Evolutionary conservation across 2,888 invertebrate genomes (phyloP).

Genomic region (Morpho deidamia): DNA sequence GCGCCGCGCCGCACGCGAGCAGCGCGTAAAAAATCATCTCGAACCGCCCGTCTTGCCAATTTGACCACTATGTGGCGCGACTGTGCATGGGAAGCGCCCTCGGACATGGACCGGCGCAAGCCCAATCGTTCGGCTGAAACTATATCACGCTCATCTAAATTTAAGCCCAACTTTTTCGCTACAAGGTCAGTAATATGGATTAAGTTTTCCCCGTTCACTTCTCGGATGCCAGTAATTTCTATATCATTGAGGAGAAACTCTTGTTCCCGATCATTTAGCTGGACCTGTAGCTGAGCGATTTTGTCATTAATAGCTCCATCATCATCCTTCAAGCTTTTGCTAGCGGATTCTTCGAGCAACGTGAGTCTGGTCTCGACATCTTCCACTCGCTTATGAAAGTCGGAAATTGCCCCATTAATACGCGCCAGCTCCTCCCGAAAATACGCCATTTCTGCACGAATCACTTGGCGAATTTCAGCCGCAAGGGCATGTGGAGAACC

Average conservation of each 20-base stretch:
- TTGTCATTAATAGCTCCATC: background rate
- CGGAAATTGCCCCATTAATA: background rate
- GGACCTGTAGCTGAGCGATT: background rate
- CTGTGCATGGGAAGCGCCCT: background rate
- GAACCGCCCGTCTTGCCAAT: conserved; percentile 10
- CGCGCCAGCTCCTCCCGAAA: background rate
- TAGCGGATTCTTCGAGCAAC: background rate
- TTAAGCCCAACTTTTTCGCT: too few relatives aligned
- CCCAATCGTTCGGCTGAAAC: conserved; percentile 6
- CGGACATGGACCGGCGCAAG: background rate
- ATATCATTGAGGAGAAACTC: background rate
- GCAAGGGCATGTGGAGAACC: background rate
- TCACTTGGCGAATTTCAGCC: background rate
- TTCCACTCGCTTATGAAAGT: background rate
- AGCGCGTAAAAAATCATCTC: background rate
- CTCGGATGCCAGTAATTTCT: background rate
- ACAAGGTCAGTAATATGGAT: background rate
- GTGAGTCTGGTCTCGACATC: background rate
- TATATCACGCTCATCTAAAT: background rate
- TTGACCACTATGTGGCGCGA: conserved; percentile 11
- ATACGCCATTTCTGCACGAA: background rate
- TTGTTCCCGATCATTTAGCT: background rate
- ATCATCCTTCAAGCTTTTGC: background rate
- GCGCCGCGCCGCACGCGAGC: conserved; percentile 12
- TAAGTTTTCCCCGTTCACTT: conserved; percentile 1